Evolutionary conservation across 2,797 vertebrate species (phyloP), one percentile per base, ranked within the genome.

Genomic region (Oreortyx pictus): DNA sequence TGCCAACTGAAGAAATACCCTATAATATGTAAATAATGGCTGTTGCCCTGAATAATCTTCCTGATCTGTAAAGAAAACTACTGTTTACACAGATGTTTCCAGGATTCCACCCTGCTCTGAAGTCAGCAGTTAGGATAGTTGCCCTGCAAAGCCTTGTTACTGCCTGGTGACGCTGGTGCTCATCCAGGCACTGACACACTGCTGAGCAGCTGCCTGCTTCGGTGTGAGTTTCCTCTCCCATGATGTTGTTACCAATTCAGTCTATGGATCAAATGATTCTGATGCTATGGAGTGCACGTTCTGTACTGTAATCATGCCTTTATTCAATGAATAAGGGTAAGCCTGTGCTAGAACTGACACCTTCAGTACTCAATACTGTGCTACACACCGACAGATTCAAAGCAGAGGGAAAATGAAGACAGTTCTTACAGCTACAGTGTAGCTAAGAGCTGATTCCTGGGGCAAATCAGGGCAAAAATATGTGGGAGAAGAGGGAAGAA

Each of bases 41-140:
- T 31, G 12, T 85, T 90, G 61, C 13, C 56, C 37, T 76, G 49
- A 82, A 57, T 71, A 90, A 88, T 67, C 23, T 81, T 9, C 50
- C 9, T 57, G 13, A 33, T 86, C 88, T 4, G 1, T 89, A 67
- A 78, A 75, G 39, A 78, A 81, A 4, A 15, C 62, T 75, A 15
- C 35, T 7, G 56, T 67, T 82, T 84, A 37, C 37, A 20, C 33
- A 27, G 64, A 7, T 91, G 54, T 84, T 83, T 91, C 41, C 56
- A 93, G 80, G 77, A 84, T 91, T 95, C 89, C 16, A 20, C 49
- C 29, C 94, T 61, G 60, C 67, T 94, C 73, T 89, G 66, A 76
- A 83, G 77, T 83, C 9, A 78, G 25, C 81, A 70, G 70, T 70
- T 74, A 20, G 87, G 88, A 72, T 65, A 88, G 79, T 72, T 93